Conservation (phyloP, 1,140 invertebrate genomes). For the Drosophila eugracilis region DNA sequence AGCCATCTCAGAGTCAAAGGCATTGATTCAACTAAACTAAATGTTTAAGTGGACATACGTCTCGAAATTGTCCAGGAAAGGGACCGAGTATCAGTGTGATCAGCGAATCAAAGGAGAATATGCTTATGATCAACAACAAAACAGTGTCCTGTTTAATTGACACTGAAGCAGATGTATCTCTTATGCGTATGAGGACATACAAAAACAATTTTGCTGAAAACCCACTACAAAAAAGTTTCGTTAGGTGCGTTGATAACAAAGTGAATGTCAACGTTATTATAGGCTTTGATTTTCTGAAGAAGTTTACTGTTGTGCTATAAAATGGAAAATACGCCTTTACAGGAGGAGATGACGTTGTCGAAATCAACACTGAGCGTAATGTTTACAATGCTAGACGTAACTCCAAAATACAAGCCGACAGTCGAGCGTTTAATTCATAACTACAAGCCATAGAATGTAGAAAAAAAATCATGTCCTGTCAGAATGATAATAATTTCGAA, state of each 20-base stretch:
- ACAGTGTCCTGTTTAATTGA: background rate
- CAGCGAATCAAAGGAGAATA: background rate
- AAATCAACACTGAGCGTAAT: too few species aligned
- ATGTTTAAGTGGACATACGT: slow-evolving; percentile 3
- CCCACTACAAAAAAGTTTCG: slow-evolving; percentile 5
- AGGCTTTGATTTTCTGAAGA: background rate
- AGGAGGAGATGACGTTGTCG: background rate
- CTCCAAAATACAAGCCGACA: too few species aligned
- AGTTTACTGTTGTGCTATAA: too few species aligned
- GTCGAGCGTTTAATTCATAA: too few species aligned
- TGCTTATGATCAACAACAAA: background rate
- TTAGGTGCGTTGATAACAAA: background rate
- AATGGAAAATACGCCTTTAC: too few species aligned
- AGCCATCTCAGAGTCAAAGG: too few species aligned
- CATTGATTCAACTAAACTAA: too few species aligned
- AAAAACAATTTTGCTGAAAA: slow-evolving; percentile 7
- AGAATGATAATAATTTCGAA: too few species aligned
- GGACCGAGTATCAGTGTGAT: background rate
- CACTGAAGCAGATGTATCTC: background rate
- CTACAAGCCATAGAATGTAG: too few species aligned
- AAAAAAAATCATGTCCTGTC: too few species aligned
- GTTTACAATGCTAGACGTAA: too few species aligned
- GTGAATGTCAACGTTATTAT: slow-evolving; percentile 1
- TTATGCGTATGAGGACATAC: background rate
- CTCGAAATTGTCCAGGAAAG: slow-evolving; percentile 1